phyloP scores from a whole-genome alignment of 2,113 vertebrate genomes.

The Chitala chitala region DNA sequence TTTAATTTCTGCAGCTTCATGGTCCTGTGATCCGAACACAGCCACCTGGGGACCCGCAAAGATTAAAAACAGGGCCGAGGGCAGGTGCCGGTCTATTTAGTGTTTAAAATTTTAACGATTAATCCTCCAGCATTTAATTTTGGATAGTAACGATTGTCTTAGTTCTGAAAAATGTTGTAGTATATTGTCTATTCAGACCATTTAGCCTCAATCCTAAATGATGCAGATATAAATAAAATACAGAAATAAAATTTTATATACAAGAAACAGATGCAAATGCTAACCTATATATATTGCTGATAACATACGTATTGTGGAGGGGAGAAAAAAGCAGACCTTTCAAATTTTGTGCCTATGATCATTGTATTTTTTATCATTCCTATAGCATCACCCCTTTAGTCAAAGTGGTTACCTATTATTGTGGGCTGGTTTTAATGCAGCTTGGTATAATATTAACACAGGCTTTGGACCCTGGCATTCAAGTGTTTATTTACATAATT shows the following conservation, averaged over 20 bases:
- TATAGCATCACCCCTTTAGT: too few relatives aligned
- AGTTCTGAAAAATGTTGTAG: conserved; percentile 11
- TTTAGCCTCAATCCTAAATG: conserved; percentile 13
- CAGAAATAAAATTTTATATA: background rate
- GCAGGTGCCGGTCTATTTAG: conserved; percentile 40
- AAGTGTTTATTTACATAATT: too few relatives aligned
- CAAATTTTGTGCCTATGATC: too few relatives aligned
- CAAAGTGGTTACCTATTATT: too few relatives aligned
- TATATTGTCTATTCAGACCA: background rate
- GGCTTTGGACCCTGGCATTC: too few relatives aligned
- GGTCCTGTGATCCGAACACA: conserved; percentile 25
- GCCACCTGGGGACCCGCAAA: conserved; percentile 33
- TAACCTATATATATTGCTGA: too few relatives aligned
- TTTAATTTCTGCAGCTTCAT: conserved; percentile 25
- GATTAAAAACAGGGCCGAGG: conserved; percentile 45
- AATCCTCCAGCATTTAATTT: conserved; percentile 12
- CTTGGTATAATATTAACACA: too few relatives aligned
- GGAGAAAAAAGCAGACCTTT: too few relatives aligned
- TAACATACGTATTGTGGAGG: too few relatives aligned
- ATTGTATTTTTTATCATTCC: too few relatives aligned
- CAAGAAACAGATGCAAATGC: too few relatives aligned
- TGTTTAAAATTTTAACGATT: conserved; percentile 54
- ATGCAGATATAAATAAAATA: background rate
- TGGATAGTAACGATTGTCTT: background rate
- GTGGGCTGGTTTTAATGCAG: too few relatives aligned